phyloP scores from a whole-genome alignment of 2,797 vertebrate genomes.

The Sitta carolinensis region DNA sequence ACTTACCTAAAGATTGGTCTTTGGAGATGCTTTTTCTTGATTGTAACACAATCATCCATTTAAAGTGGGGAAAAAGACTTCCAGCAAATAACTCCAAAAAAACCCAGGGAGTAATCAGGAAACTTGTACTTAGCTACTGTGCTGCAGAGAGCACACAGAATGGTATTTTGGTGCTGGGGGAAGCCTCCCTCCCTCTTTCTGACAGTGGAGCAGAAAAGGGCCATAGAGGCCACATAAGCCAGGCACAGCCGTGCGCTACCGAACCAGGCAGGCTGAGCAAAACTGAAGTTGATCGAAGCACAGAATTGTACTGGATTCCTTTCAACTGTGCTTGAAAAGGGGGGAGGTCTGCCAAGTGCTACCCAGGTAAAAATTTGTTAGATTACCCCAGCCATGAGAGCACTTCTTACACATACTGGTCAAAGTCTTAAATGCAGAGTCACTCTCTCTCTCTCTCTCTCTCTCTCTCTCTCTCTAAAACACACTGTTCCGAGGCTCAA shows the following conservation, averaged over 20 bases:
- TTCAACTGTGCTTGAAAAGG: constrained; percentile 65
- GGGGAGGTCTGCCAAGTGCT: constrained; percentile 69
- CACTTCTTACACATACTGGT: constrained; percentile 74
- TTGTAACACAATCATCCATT: constrained; percentile 90
- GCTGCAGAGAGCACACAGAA: constrained; percentile 70
- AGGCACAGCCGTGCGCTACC: constrained; percentile 72
- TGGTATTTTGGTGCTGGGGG: constrained; percentile 77
- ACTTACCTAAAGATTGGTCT: constrained; percentile 91
- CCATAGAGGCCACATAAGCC: constrained; percentile 85
- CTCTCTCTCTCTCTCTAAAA: constrained; percentile 66
- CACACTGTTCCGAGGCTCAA: constrained; percentile 69
- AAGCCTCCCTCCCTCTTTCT: constrained; percentile 78
- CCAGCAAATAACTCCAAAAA: constrained; percentile 74
- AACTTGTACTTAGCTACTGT: constrained; percentile 79
- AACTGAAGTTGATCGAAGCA: constrained; percentile 61
- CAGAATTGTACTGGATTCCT: constrained; percentile 59
- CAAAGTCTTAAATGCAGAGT: constrained; percentile 74
- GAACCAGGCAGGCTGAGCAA: constrained; percentile 71
- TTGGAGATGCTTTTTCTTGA: constrained; percentile 89
- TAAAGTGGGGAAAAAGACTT: constrained; percentile 77
- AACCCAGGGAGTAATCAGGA: constrained; percentile 66
- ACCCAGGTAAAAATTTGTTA: constrained; percentile 73
- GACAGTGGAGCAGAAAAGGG: constrained; percentile 81
- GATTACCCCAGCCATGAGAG: constrained; percentile 74
- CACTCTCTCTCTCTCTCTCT: constrained; percentile 66